These are phyloP conservation scores for Thripadectes ignobilis DNA, from an alignment of 2,797 vertebrate genomes.

Conservation along the genomic window DNA sequence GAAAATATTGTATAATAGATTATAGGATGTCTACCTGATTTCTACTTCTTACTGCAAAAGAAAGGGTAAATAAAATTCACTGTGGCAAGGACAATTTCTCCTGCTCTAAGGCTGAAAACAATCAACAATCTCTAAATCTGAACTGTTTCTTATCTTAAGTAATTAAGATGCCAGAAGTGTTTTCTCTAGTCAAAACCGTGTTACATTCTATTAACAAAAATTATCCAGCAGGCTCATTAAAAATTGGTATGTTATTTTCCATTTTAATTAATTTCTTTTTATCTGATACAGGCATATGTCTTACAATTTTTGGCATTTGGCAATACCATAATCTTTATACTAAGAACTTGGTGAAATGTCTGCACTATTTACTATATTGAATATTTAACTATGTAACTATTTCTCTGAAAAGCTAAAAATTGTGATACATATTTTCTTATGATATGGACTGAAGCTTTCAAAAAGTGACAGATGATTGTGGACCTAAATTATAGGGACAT, in stretches of 20 bases:
- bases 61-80: neutral
- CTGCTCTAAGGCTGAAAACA: neutral
- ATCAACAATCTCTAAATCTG: neutral
- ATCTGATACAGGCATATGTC: neutral
- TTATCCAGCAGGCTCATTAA: neutral
- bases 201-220: neutral
- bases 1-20: neutral
- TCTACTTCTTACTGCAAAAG: neutral
- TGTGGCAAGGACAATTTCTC: neutral
- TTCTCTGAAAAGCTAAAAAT: neutral
- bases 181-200: neutral
- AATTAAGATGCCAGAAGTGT: neutral
- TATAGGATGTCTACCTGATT: neutral
- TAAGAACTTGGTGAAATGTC: neutral
- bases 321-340: neutral
- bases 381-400: neutral
- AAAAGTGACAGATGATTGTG: neutral
- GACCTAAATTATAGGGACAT: neutral
- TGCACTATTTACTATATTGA: neutral
- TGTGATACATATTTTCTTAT: neutral
- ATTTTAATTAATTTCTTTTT: neutral
- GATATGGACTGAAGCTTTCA: neutral
- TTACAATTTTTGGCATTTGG: neutral
- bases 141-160: neutral
- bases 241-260: neutral